Evolutionary conservation across 2,797 vertebrate genomes (phyloP), one percentile per base, ranked within the genome.

Genomic region (Lepidocolaptes lacrymiger): DNA sequence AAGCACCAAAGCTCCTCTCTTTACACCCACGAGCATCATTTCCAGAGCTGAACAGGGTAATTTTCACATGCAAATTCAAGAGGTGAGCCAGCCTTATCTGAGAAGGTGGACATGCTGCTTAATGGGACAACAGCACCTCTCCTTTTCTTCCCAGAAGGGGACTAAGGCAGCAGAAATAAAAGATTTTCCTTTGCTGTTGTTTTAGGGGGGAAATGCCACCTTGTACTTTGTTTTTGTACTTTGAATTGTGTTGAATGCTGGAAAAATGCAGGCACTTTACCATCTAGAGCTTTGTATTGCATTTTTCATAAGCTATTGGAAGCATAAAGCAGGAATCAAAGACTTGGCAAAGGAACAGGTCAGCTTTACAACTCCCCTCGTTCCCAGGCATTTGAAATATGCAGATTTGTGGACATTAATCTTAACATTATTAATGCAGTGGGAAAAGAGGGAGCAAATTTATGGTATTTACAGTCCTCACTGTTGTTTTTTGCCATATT

Each of bases 51-150:
- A 82, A 87, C 93, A 95, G 96, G 94, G 96, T 94, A 97, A 97
- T 97, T 97, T 97, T 96, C 97, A 96, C 97, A 95, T 97, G 97
- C 96, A 97, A 96, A 97, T 97, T 86, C 87, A 61, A 34, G 66
- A 92, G 43, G 85, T 1, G 0, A 93, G 84, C 51, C 37, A 89
- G 94, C 94, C 95, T 96, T 94, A 96, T 80, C 86, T 86, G 94
- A 82, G 66, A n/a, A 5, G 43, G 48, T 71, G 91, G 89, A 85
- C 36, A 11, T 8, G 39, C 76, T 94, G 43, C 78, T 93, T 92
- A 91, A 92, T 94, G 89, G 96, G 81, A 91, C 86, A 89, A 23
- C 23, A 66, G 76, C 77, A 80, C 52, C 81, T 79, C 75, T 82
- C 46, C 82, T 85, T 89, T 72, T 32, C 89, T 87, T 73, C 79